Conservation (phyloP, 2,888 invertebrate genomes). For the Pristionchus entomophagus region DNA sequence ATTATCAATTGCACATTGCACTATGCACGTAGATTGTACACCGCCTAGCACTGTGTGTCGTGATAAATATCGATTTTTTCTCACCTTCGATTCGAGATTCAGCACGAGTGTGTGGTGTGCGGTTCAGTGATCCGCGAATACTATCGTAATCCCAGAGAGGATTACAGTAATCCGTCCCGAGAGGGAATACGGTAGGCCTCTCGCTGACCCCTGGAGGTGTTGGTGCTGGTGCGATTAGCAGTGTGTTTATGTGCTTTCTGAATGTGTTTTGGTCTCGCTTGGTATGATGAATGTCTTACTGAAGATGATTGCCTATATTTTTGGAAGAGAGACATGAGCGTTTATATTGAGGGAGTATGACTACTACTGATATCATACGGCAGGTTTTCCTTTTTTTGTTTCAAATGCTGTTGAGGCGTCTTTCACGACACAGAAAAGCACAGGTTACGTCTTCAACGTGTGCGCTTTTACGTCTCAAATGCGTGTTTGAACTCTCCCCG, state of each 20-base stretch:
- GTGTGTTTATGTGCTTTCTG: too few relatives aligned
- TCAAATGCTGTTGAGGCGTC: too few relatives aligned
- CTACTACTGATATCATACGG: too few relatives aligned
- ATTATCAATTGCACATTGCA: not conserved
- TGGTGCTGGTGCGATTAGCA: not conserved
- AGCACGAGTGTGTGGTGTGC: slow-evolving; percentile 10
- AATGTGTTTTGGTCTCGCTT: too few relatives aligned
- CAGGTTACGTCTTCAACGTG: not conserved
- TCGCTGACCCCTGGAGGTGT: not conserved
- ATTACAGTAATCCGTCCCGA: not conserved
- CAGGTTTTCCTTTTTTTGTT: too few relatives aligned
- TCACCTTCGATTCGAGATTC: not conserved
- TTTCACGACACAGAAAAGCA: not conserved
- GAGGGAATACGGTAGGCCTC: not conserved
- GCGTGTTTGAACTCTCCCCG: not conserved
- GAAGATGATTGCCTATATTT: too few relatives aligned
- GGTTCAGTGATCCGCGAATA: slow-evolving; percentile 28
- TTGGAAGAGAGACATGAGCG: too few relatives aligned
- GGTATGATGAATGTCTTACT: too few relatives aligned
- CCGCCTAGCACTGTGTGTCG: not conserved
- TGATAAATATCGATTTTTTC: slow-evolving; percentile 20
- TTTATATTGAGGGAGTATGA: too few relatives aligned
- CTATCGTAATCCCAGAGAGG: not conserved
- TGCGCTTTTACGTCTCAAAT: not conserved
- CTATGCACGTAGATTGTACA: not conserved